Evolutionary conservation across 2,888 invertebrate species (phyloP), one percentile per base, ranked within the genome.

Genomic region (Sminthurides aquaticus): DNA sequence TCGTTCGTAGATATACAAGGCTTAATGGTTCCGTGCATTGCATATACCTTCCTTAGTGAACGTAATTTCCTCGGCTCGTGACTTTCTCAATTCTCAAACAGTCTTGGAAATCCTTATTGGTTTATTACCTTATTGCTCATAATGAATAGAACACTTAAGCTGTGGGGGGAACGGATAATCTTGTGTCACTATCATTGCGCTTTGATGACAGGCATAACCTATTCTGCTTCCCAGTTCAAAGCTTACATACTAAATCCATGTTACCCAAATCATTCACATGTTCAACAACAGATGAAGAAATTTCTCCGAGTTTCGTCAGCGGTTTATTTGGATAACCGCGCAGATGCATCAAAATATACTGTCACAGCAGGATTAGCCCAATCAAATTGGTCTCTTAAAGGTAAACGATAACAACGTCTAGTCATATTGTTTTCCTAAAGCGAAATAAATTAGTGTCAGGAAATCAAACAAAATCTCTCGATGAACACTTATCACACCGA

Each of bases 401-500:
- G n/a, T n/a, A n/a, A n/a, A n/a, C n/a, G n/a, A n/a, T n/a, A n/a
- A n/a, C n/a, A 43, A 43, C 18, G 43, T 43, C 18, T 8, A 43
- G 43, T 11, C 8, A 43, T 43, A 34, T 34, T 34, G 15, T 15
- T 34, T 34, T 5, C 15, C 15, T 34, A 5, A 34, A 15, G 5
- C 43, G 5, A 34, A 11, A 15, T 34, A 34, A 15, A 15, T 34
- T 5, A 34, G 43, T 15, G 5, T 34, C 43, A 34, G n/a, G n/a
- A n/a, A n/a, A n/a, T 34, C 43, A 34, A 34, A 34, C 43, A 5
- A 34, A 34, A 34, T 34, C 43, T 15, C 43, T 34, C 5, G 43
- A 52, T 15, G 22, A 8, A 20, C 60, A 60, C 27, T 22, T 25
- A 22, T 60, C 52, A 60, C 60, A 60, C 11, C 22, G 49, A 49